Conservation (phyloP, 2,113 vertebrate species). For the Channa argus region DNA sequence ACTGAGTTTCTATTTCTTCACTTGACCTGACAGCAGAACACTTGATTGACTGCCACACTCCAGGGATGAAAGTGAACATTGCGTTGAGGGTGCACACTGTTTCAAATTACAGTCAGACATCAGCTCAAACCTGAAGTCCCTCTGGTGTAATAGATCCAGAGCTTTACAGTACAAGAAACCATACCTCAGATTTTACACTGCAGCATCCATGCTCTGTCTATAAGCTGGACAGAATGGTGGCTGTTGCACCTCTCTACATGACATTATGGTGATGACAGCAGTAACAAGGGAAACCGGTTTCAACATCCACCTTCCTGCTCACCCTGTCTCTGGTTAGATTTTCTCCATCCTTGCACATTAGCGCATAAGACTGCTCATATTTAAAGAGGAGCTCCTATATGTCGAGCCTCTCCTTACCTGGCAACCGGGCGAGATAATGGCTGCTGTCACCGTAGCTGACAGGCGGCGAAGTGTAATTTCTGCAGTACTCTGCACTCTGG, state of each 20-base stretch:
- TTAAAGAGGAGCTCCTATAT: conserved; percentile 27
- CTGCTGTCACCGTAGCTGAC: conserved; percentile 77
- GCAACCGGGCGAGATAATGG: conserved; percentile 79
- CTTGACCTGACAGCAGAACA: neutral
- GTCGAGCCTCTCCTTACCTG: conserved; percentile 77
- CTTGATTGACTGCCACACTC: conserved; percentile 16
- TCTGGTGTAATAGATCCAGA: neutral
- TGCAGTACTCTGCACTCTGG: conserved; percentile 79
- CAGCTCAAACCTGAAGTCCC: conserved; percentile 9
- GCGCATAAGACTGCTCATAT: conserved; percentile 46
- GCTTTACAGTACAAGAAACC: conserved; percentile 1
- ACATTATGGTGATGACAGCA: conserved; percentile 53
- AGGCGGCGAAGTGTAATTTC: conserved; percentile 74
- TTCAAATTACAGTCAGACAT: conserved; percentile 25
- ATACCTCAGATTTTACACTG: conserved; percentile 48
- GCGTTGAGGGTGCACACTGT: conserved; percentile 17
- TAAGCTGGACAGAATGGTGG: conserved; percentile 21
- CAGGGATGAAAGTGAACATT: conserved; percentile 39
- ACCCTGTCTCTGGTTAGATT: conserved; percentile 29
- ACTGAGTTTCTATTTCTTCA: conserved; percentile 13
- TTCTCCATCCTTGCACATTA: conserved; percentile 50
- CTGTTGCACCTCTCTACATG: conserved; percentile 34
- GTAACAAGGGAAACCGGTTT: conserved; percentile 25
- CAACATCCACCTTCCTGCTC: conserved; percentile 30
- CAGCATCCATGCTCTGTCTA: conserved; percentile 44